Evolutionary conservation across 2,797 vertebrate species (phyloP).

Genomic region (Anolis apletophallus): DNA sequence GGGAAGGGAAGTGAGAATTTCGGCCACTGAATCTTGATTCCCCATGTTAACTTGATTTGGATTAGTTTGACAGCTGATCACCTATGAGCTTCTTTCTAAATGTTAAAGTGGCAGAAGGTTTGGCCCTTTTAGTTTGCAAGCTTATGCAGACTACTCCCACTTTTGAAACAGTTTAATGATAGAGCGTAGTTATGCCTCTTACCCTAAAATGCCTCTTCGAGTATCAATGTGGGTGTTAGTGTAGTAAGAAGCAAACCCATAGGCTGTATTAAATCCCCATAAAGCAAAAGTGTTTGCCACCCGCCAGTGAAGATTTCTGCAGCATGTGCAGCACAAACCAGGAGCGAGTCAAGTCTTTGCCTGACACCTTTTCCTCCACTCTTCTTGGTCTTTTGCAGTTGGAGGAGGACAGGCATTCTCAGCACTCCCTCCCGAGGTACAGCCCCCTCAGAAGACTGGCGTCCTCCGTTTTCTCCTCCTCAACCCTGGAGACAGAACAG

Average conservation of each 20-base stretch:
- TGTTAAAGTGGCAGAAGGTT: too few species aligned
- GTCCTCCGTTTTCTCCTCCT: conserved; percentile 98
- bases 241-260: conserved; percentile 35
- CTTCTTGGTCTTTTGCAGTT: conserved; percentile 96
- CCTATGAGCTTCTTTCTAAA: too few species aligned
- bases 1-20: conserved; percentile 39
- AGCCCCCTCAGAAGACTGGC: conserved; percentile 98
- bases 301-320: conserved; percentile 72
- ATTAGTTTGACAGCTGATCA: too few species aligned
- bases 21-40: background rate
- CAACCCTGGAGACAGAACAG: conserved; percentile 97
- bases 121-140: background rate
- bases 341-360: conserved; percentile 85
- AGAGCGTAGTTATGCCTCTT: background rate
- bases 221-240: conserved; percentile 13
- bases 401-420: conserved; percentile 93
- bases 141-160: background rate
- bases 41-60: background rate
- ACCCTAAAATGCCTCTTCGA: conserved; percentile 16
- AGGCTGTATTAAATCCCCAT: conserved; percentile 51
- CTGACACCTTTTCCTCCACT: conserved; percentile 89
- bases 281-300: conserved; percentile 65
- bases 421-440: conserved; percentile 92
- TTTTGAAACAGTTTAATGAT: background rate
- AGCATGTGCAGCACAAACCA: conserved; percentile 76